Evolutionary conservation across 2,113 vertebrate genomes (phyloP), one percentile per base, ranked within the genome.

Genomic region (Myanophis thanlyinensis): DNA sequence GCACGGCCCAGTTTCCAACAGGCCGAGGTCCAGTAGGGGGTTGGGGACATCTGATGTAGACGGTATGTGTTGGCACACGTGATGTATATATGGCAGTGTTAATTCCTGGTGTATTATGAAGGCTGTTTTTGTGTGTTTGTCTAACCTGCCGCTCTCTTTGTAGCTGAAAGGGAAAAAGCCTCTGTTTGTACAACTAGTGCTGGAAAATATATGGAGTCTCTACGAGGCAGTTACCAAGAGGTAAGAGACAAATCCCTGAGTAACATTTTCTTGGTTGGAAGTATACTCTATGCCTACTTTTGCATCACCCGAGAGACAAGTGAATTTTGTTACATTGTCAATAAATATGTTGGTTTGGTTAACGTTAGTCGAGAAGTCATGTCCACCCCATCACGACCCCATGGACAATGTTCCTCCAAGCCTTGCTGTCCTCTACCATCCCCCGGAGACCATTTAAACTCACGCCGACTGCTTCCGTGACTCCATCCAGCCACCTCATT

Each of bases 161-260:
- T 95, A 99, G 99, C 97, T 97, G 84, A 99, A 99, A 98, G 99
- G 98, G 96, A 99, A 99, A 97, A 99, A 99, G 92, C 98, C 98
- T 47, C 97, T 99, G 88, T 99, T 99, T 96, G 99, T 99, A 90
- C 99, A 99, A 96, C 97, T 99, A 3, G 99, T 99, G 89, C 96
- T 99, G 96, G 99, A 99, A 93, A 99, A 99, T 92, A 98, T 99
- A 92, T 99, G 99, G 99, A 99, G 98, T 97, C 97, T 99, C 52
- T 99, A 99, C 91, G 99, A 99, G n/a, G 98, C 98, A 2, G 98
- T 99, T 87, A 98, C 97, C n/a, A 98, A 97, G 96, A 99, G 98
- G 99, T 99, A 96, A 98, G 96, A 23, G 89, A 40, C 2, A 47
- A 18, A 88, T 54, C n/a, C 6, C 22, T 5, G 10, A 27, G n/a